Evolutionary conservation across 2,113 vertebrate species (phyloP), one percentile per base, ranked within the genome.

Genomic region (Carassius carassius): DNA sequence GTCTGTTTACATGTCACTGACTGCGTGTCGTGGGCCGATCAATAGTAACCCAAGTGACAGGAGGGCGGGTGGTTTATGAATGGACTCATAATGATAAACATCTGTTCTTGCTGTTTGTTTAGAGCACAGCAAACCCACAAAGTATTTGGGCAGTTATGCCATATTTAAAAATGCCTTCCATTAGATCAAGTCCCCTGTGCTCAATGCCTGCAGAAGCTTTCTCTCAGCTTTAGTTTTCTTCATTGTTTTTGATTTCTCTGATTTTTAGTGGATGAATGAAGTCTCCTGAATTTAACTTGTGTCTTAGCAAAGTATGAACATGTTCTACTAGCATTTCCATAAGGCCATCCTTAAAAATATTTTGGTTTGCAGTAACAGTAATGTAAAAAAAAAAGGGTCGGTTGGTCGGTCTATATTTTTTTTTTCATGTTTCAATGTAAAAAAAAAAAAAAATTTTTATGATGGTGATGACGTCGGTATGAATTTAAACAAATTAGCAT

Each of bases 21-120:
- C 35, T 21, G 41, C 5, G 4, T 79, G 44, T 25, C 13, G 44
- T n/a, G 54, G 10, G 77, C 19, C 29, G 23, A 49, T 79, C 58
- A 29, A 17, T 67, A 25, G 58, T 81, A 49, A 81, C 60, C 9
- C 16, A 3, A 19, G 60, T 51, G n/a, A 51, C 41, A 11, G 41
- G 62, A 75, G 58, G 32, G 58, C 7, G 78, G 14, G 21, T 23
- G 37, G 21, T 81, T 81, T 81, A 47, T 81, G 78, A 81, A 67
- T 81, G 78, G 49, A 67, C 14, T 65, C 56, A 60, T 60, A n/a
- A 62, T 78, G 5, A 78, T 13, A 35, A 32, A 77, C 74, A 32
- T 77, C 49, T 11, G 25, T 76, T 60, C 19, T 11, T 56, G 19
- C 5, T 13, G 32, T n/a, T 60, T 23, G 21, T 37, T n/a, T 78